Base-by-base conservation (phyloP, 2,113 vertebrate species). In the Chamaetylas fuelleborni region DNA sequence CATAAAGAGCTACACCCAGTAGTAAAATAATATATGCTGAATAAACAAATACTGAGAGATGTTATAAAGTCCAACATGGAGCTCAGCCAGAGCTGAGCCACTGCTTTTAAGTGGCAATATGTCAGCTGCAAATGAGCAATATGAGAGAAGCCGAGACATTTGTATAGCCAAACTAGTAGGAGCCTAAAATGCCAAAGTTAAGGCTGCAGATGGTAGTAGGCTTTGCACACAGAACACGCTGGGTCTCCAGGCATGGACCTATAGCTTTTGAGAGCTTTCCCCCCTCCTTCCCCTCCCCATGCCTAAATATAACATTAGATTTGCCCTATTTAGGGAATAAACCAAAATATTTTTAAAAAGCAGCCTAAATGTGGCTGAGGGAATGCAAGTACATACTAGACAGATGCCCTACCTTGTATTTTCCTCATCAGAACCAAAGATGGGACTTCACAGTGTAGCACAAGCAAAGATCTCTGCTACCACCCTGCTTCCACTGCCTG, bases 1-100 rank as follows among this genome's bases (percentile, higher is more conserved):
- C 64, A 71, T 80, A 86, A 81, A 92, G 79, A 81, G 76, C 72
- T 94, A 78, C 94, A 81, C 96, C 94, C 93, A 54, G 26, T 56
- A 95, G 82, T 94, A 95, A 96, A 96, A 95, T 96, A 34, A 67
- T 86, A 90, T 74, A 43, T 67, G 16, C 90, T 78, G 72, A 43
- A 24, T 90, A 94, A 93, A 82, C 92, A 94, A 93, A 96, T 77
- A 77, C 14, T 22, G 81, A 50, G 81, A 86, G 60, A 48, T 90
- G 67, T 85, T 88, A 84, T 73, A 94, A 92, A 93, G 93, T 66
- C 58, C 80, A 88, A 3, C 38, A 3, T n/a, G 88, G 64, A 95
- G 57, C 53, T 70, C 36, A 81, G 86, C 60, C 90, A 93, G 86
- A 90, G 61, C 61, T 11, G 19, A 86, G 57, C 51, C 80, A 60